A percentile compares a stretch with the other conserved stretches of the same genome.
Conservation (phyloP, 2,888 invertebrate species). For the Caradrina clavipalpis region DNA sequence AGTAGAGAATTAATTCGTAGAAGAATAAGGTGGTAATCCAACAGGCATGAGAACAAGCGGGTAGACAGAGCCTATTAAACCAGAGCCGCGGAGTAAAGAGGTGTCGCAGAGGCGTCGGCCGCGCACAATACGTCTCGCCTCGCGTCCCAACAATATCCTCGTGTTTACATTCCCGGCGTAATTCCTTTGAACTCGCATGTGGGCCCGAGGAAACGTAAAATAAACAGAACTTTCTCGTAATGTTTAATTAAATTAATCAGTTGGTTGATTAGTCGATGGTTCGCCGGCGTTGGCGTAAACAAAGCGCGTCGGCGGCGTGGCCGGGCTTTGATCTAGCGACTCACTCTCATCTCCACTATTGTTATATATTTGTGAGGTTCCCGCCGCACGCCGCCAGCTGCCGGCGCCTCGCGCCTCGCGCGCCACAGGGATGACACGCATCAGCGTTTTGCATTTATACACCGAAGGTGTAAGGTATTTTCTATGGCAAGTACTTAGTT, state of each 20-base stretch:
- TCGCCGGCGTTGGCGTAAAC: slow-evolving; percentile 87
- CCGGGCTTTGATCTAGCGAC: slow-evolving; percentile 85
- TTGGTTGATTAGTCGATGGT: slow-evolving; percentile 90
- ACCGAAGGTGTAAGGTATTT: neutral
- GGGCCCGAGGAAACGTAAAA: slow-evolving; percentile 90
- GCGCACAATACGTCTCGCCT: slow-evolving; percentile 64
- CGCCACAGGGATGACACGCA: slow-evolving; percentile 64
- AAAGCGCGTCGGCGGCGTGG: slow-evolving; percentile 79
- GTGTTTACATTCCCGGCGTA: slow-evolving; percentile 86
- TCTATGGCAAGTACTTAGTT: neutral
- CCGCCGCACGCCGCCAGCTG: slow-evolving; percentile 67
- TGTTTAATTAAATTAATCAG: slow-evolving; percentile 91
- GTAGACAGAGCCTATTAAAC: slow-evolving; percentile 16
- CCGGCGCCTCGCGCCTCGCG: slow-evolving; percentile 67
- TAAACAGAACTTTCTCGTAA: slow-evolving; percentile 91
- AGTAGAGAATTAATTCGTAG: neutral
- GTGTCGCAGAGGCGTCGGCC: slow-evolving; percentile 60
- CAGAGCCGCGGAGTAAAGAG: slow-evolving; percentile 23
- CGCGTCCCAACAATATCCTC: slow-evolving; percentile 79
- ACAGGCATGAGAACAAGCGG: slow-evolving; percentile 5
- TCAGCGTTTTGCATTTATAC: slow-evolving; percentile 26
- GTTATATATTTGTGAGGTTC: slow-evolving; percentile 79
- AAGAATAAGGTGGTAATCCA: neutral
- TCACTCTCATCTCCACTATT: slow-evolving; percentile 79
- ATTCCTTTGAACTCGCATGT: slow-evolving; percentile 90